A percentile compares a stretch with the other conserved stretches of the same genome.
phyloP scores from a whole-genome alignment of 2,888 invertebrate species.

The Nycteola revayana region DNA sequence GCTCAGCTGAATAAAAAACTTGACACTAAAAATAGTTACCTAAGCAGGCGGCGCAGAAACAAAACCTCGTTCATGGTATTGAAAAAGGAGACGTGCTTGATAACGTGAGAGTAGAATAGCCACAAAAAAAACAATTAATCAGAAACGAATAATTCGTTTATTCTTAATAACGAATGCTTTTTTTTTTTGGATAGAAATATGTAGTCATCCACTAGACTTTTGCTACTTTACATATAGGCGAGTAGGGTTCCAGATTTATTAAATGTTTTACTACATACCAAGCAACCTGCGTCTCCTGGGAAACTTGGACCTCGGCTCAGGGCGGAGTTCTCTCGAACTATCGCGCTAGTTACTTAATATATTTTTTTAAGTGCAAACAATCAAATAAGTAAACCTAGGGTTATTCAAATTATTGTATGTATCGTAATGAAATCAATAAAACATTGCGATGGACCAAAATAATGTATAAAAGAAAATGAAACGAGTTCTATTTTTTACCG shows the following conservation, averaged over 20 bases:
- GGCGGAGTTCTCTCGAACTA: too few species aligned
- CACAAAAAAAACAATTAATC: slow-evolving; percentile 30
- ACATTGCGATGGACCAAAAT: not conserved
- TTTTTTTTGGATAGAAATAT: too few species aligned
- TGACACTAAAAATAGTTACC: slow-evolving; percentile 25
- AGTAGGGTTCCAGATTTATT: too few species aligned
- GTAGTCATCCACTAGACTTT: too few species aligned
- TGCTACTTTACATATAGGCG: too few species aligned
- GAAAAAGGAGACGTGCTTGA: slow-evolving; percentile 36
- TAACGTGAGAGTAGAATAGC: slow-evolving; percentile 33
- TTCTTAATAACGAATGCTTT: too few species aligned
- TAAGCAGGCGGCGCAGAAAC: slow-evolving; percentile 27
- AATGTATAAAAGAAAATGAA: too few species aligned
- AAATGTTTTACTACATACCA: too few species aligned
- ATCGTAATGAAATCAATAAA: slow-evolving; percentile 5
- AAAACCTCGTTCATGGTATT: slow-evolving; percentile 32
- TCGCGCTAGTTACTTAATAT: too few species aligned
- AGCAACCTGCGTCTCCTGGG: too few species aligned
- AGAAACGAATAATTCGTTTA: slow-evolving; percentile 35
- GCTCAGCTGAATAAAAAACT: slow-evolving; percentile 21
- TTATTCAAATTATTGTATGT: slow-evolving; percentile 9
- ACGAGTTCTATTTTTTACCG: not conserved
- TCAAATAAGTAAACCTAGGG: slow-evolving; percentile 20
- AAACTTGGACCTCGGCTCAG: too few species aligned
- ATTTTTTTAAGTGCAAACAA: slow-evolving; percentile 28